Conservation (phyloP, 1,140 invertebrate species). For the Armadillidium nasatum region DNA sequence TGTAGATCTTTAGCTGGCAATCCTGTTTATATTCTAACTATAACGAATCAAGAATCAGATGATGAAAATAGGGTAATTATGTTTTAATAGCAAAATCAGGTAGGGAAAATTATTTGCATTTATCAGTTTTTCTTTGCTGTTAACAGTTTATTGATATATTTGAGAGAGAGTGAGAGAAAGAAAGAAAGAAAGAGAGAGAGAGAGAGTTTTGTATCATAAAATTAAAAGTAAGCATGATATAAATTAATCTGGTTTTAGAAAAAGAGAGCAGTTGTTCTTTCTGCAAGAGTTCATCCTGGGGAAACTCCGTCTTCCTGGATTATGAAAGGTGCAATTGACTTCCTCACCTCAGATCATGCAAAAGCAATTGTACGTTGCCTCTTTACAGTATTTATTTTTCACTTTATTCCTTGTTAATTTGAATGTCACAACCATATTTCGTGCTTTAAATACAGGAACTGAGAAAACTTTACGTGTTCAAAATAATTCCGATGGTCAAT, state of each 20-base stretch:
- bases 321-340: constrained; percentile 74
- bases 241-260: constrained; percentile 24
- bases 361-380: constrained; percentile 37
- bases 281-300: constrained; percentile 78
- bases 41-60: constrained; percentile 57
- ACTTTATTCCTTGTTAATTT: not conserved
- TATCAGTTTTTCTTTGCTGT: too few species aligned
- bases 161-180: constrained; percentile 1
- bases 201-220: too few species aligned
- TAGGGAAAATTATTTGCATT: too few species aligned
- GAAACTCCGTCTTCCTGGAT: constrained; percentile 86
- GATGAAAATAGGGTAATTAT: constrained; percentile 37
- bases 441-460: constrained; percentile 56
- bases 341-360: constrained; percentile 57
- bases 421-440: not conserved
- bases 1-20: constrained; percentile 85
- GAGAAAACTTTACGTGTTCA: constrained; percentile 91
- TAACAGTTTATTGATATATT: too few species aligned
- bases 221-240: too few species aligned
- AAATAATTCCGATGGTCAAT: constrained; percentile 91
- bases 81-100: too few species aligned
- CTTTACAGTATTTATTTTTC: not conserved
- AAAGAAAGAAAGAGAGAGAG: constrained; percentile 3
- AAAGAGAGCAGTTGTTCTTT: constrained; percentile 60
- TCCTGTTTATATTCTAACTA: constrained; percentile 84